Evolutionary conservation across 2,113 vertebrate genomes (phyloP).

Genomic region (Platichthys stellatus): DNA sequence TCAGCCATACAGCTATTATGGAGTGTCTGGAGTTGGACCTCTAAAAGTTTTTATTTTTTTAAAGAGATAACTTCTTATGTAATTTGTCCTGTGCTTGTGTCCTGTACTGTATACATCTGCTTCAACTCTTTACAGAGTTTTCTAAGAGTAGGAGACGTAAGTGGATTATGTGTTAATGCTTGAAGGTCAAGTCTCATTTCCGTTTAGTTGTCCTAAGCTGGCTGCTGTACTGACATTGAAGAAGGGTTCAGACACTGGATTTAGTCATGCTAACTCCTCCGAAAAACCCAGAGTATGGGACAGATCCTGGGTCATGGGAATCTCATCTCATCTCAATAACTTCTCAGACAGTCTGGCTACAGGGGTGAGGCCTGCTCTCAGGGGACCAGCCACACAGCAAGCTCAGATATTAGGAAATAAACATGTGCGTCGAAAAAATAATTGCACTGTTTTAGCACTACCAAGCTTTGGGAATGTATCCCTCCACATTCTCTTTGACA

Average conservation of each 20-base stretch:
- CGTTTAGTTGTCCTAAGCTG: conserved; percentile 10
- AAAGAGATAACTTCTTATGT: not conserved
- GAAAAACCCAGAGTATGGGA: conserved; percentile 20
- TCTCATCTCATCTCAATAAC: conserved; percentile 38
- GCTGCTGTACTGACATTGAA: conserved; percentile 33
- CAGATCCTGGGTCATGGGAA: conserved; percentile 65
- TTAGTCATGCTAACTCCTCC: conserved; percentile 41
- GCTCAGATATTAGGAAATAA: conserved; percentile 23
- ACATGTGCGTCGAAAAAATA: not conserved
- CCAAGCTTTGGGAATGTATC: not conserved
- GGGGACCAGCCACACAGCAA: not conserved
- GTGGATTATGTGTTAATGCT: conserved; percentile 34
- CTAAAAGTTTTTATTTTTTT: not conserved
- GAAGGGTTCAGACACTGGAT: conserved; percentile 33
- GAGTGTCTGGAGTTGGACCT: not conserved
- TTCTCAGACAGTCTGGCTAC: conserved; percentile 27
- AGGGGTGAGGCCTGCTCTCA: conserved; percentile 16
- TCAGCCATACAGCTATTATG: not conserved
- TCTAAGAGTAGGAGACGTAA: conserved; percentile 20
- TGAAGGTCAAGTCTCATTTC: conserved; percentile 29
- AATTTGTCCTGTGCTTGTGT: not conserved
- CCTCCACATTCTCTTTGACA: not conserved
- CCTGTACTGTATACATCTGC: not conserved
- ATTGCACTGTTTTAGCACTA: not conserved
- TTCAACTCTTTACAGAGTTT: not conserved